Percentiles rank a stretch among this genome's conserved stretches.
Conservation (phyloP, 2,888 invertebrate genomes). For the Psylliodes chrysocephalus region DNA sequence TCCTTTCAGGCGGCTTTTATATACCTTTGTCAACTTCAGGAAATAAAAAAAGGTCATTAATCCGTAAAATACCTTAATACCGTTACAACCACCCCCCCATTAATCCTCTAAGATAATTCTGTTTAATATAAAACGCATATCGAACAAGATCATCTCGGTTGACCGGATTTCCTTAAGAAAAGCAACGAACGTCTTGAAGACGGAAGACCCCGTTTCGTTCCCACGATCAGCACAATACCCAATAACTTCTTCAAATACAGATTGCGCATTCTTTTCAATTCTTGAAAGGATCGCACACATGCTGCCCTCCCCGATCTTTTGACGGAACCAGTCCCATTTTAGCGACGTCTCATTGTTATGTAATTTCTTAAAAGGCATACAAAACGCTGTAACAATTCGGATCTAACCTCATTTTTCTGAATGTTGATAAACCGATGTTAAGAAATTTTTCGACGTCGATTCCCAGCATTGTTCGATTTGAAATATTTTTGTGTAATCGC, state of each 20-base stretch:
- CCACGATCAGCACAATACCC: slow-evolving; percentile 36
- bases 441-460: background rate
- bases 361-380: slow-evolving; percentile 14
- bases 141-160: slow-evolving; percentile 23
- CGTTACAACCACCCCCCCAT: background rate
- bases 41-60: background rate
- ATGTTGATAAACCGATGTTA: background rate
- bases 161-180: slow-evolving; percentile 38
- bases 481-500: background rate
- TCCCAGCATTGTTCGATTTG: background rate
- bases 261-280: slow-evolving; percentile 27
- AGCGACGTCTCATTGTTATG: slow-evolving; percentile 26
- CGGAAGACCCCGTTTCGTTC: slow-evolving; percentile 26
- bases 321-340: slow-evolving; percentile 25
- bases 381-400: slow-evolving; percentile 17
- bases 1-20: too few species aligned
- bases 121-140: slow-evolving; percentile 1
- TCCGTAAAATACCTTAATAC: background rate
- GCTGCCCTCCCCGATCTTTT: slow-evolving; percentile 20
- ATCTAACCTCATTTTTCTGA: slow-evolving; percentile 16
- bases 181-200: slow-evolving; percentile 31
- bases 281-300: slow-evolving; percentile 27
- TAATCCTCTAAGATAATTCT: background rate
- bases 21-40: too few species aligned
- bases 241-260: slow-evolving; percentile 29